These are phyloP conservation scores for Lithophane leautieri DNA, from an alignment of 2,888 invertebrate species.

Conservation along the genomic window DNA sequence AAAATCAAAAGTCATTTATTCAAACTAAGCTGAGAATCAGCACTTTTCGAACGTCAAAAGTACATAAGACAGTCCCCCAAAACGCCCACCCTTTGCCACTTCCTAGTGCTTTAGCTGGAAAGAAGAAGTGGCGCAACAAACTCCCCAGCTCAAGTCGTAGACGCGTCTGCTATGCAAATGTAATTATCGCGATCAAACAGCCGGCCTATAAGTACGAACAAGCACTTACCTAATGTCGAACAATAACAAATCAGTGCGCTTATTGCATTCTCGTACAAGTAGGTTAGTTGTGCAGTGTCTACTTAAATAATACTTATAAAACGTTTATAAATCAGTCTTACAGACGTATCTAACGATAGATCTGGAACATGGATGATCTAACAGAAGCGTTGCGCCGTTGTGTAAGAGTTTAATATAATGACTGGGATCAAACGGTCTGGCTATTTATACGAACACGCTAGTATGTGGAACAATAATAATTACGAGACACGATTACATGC, in stretches of 20 bases:
- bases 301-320: conserved; percentile 19
- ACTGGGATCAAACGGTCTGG: conserved; percentile 44
- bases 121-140: too few species aligned
- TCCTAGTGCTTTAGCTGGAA: too few species aligned
- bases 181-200: conserved; percentile 42
- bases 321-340: conserved; percentile 16
- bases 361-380: conserved; percentile 24
- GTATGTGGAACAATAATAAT: conserved; percentile 26
- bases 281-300: conserved; percentile 14
- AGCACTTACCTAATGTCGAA: conserved; percentile 7
- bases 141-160: conserved; percentile 13
- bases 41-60: too few species aligned
- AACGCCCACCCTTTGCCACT: too few species aligned
- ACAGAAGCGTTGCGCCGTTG: conserved; percentile 23
- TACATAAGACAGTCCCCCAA: too few species aligned
- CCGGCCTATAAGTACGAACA: conserved; percentile 45
- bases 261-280: conserved; percentile 10
- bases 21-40: too few species aligned
- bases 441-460: conserved; percentile 48
- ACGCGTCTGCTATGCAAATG: conserved; percentile 34
- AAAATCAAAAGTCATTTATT: too few species aligned
- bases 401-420: conserved; percentile 46
- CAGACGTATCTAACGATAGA: background rate
- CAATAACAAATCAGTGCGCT: conserved; percentile 17
- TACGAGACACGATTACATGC: conserved; percentile 1